phyloP scores from a whole-genome alignment of 1,140 invertebrate species.

The Eurosta solidaginis region DNA sequence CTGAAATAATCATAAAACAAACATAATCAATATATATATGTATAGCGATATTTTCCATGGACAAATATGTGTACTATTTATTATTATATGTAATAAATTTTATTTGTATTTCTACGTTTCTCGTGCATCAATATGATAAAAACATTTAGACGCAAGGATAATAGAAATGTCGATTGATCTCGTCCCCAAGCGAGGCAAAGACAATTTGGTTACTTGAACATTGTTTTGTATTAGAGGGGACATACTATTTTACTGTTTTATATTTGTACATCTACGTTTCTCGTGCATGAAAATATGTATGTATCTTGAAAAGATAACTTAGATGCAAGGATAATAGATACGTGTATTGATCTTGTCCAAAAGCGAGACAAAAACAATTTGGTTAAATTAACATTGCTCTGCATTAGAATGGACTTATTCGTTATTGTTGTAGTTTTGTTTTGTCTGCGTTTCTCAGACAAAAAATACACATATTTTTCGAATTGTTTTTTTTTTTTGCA shows the following conservation, averaged over 20 bases:
- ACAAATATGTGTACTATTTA: too few species aligned
- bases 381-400: slow-evolving; percentile 31
- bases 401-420: slow-evolving; percentile 55
- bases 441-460: slow-evolving; percentile 34
- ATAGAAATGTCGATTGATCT: slow-evolving; percentile 37
- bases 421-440: not conserved
- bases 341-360: slow-evolving; percentile 45
- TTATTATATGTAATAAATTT: not conserved
- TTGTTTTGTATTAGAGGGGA: slow-evolving; percentile 52
- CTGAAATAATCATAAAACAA: slow-evolving; percentile 59
- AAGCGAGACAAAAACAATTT: slow-evolving; percentile 49
- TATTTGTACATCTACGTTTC: slow-evolving; percentile 30
- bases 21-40: not conserved
- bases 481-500: too few species aligned
- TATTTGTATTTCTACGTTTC: slow-evolving; percentile 37
- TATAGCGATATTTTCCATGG: too few species aligned
- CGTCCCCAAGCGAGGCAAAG: slow-evolving; percentile 54
- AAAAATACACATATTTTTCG: too few species aligned
- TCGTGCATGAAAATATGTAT: slow-evolving; percentile 17
- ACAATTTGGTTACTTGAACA: slow-evolving; percentile 32
- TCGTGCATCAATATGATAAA: slow-evolving; percentile 33
- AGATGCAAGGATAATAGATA: slow-evolving; percentile 37
- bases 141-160: slow-evolving; percentile 29
- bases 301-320: too few species aligned
- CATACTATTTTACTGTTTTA: not conserved